Conservation (phyloP, 2,797 vertebrate species). For the Melanotaenia parkinsoni region DNA sequence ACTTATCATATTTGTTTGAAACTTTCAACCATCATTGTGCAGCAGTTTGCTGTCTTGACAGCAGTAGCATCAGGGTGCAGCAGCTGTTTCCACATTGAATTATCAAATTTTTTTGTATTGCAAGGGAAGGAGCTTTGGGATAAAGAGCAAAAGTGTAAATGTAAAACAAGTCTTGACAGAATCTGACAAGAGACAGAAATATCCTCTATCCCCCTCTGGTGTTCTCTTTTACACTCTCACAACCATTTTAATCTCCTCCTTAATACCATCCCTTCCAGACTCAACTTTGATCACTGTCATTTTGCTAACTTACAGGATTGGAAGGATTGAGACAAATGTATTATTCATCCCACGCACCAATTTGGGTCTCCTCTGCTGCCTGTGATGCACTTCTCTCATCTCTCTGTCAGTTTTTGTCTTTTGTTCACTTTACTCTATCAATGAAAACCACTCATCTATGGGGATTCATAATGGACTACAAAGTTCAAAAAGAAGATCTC, state of each 20-base stretch:
- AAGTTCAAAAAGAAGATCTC: constrained; percentile 29
- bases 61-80: constrained; percentile 31
- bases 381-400: constrained; percentile 77
- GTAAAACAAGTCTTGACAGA: constrained; percentile 81
- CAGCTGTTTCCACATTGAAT: constrained; percentile 69
- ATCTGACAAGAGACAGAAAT: constrained; percentile 76
- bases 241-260: constrained; percentile 74
- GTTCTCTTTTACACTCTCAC: constrained; percentile 66
- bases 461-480: constrained; percentile 30
- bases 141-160: constrained; percentile 75
- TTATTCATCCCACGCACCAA: constrained; percentile 76
- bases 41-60: constrained; percentile 24
- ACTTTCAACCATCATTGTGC: background rate
- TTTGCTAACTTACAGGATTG: constrained; percentile 75
- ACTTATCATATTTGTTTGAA: constrained; percentile 28
- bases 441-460: constrained; percentile 37
- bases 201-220: constrained; percentile 62
- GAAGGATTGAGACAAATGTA: constrained; percentile 75
- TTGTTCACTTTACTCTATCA: constrained; percentile 58
- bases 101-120: constrained; percentile 66
- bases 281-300: constrained; percentile 82
- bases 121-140: constrained; percentile 63
- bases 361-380: constrained; percentile 64
- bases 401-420: constrained; percentile 66
- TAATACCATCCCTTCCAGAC: constrained; percentile 76